Conservation (phyloP, 2,888 invertebrate species). For the Dichetophora obliterata region DNA sequence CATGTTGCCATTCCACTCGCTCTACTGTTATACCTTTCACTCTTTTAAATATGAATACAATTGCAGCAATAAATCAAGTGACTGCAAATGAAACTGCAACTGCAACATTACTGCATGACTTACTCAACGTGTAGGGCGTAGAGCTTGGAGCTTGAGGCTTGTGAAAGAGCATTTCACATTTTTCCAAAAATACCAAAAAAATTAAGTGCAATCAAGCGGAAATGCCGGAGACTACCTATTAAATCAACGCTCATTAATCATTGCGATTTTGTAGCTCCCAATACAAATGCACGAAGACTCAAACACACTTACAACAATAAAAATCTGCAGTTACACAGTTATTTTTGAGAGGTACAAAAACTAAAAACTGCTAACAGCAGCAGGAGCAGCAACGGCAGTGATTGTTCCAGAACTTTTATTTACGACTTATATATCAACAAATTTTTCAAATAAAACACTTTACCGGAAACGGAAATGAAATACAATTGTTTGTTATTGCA, state of each 20-base stretch:
- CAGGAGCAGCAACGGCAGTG: background rate
- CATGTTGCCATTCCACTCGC: background rate
- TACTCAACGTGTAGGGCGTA: no score
- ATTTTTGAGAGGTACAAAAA: no score
- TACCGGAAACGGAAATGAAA: background rate
- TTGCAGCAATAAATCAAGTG: conserved; percentile 24
- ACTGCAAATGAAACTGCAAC: conserved; percentile 14
- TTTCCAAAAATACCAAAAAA: conserved; percentile 11
- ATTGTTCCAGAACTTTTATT: background rate
- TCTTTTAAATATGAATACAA: background rate
- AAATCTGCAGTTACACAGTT: no score
- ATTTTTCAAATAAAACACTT: conserved; percentile 1
- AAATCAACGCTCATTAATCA: conserved; percentile 38
- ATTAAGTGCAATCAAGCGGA: conserved; percentile 39
- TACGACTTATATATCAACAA: background rate
- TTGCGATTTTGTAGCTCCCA: conserved; percentile 10
- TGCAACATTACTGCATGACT: background rate
- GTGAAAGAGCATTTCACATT: background rate
- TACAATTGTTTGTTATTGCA: no score
- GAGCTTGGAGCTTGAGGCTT: no score
- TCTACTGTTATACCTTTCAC: background rate
- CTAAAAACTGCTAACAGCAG: background rate
- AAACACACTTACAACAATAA: no score
- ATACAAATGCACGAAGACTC: no score
- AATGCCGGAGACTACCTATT: conserved; percentile 36